Percentiles rank a stretch among this genome's conserved stretches.
Conservation (phyloP, 1,140 invertebrate genomes). For the Neodiprion lecontei region DNA sequence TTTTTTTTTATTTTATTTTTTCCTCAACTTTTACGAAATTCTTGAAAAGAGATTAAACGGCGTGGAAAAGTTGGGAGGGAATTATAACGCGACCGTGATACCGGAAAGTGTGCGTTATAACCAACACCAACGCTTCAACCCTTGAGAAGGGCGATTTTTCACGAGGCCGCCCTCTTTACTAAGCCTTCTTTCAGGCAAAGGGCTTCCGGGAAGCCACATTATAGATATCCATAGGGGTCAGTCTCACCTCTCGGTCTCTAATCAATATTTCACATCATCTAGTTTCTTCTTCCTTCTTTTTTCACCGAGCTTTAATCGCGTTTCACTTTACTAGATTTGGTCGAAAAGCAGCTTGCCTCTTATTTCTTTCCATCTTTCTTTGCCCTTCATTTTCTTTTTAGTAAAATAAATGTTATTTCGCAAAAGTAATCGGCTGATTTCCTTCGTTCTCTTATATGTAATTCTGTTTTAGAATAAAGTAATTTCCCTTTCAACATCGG, state of each 20-base stretch:
- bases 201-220: background rate
- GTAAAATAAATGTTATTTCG: slow-evolving; percentile 17
- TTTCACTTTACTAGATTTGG: slow-evolving; percentile 11
- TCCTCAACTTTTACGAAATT: too few species aligned
- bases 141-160: background rate
- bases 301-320: background rate
- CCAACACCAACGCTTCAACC: too few species aligned
- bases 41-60: too few species aligned
- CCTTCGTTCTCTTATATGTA: too few species aligned
- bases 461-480: background rate
- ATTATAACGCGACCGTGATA: too few species aligned
- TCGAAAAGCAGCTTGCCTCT: slow-evolving; percentile 17
- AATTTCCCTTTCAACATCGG: slow-evolving; percentile 31
- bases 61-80: too few species aligned
- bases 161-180: background rate
- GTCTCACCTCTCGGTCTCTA: background rate
- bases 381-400: slow-evolving; percentile 9
- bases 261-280: background rate
- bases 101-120: too few species aligned
- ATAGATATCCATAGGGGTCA: background rate
- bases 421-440: slow-evolving; percentile 5
- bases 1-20: too few species aligned
- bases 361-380: slow-evolving; percentile 18
- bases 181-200: background rate
- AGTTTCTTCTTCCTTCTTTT: background rate